Conservation (phyloP, 2,888 invertebrate species). For the Prenolepis imparis region DNA sequence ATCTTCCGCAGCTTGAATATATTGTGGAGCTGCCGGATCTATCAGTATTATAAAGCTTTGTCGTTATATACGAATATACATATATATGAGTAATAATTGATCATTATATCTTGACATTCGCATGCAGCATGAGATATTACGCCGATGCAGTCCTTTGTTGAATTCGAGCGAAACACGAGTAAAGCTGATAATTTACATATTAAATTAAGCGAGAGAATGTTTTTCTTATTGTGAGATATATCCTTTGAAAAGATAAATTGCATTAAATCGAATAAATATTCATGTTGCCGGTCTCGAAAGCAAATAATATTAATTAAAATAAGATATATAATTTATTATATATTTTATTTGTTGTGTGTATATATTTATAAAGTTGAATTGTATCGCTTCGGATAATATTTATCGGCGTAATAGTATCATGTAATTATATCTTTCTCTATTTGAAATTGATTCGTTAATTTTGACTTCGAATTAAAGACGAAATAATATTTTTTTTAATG, state of each 20-base stretch:
- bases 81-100: slow-evolving; percentile 31
- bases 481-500: not conserved
- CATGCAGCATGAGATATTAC: slow-evolving; percentile 23
- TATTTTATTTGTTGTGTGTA: not conserved
- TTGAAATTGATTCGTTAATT: not conserved
- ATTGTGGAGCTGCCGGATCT: not conserved
- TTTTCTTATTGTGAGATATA: slow-evolving; percentile 39
- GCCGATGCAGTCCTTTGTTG: slow-evolving; percentile 37
- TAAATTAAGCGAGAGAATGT: slow-evolving; percentile 36
- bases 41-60: not conserved
- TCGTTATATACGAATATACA: not conserved
- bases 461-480: not conserved
- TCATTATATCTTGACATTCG: slow-evolving; percentile 44
- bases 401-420: not conserved
- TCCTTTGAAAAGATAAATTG: slow-evolving; percentile 17
- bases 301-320: not conserved
- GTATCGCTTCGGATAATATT: not conserved
- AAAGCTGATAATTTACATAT: slow-evolving; percentile 34
- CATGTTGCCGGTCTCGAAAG: not conserved
- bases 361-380: not conserved
- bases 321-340: not conserved
- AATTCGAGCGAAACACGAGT: slow-evolving; percentile 11
- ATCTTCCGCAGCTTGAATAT: not conserved
- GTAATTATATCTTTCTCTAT: not conserved
- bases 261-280: not conserved